A percentile compares a stretch with the other conserved stretches of the same genome.
Conservation (phyloP, 2,888 invertebrate species). For the Tetheella fluctuosa region DNA sequence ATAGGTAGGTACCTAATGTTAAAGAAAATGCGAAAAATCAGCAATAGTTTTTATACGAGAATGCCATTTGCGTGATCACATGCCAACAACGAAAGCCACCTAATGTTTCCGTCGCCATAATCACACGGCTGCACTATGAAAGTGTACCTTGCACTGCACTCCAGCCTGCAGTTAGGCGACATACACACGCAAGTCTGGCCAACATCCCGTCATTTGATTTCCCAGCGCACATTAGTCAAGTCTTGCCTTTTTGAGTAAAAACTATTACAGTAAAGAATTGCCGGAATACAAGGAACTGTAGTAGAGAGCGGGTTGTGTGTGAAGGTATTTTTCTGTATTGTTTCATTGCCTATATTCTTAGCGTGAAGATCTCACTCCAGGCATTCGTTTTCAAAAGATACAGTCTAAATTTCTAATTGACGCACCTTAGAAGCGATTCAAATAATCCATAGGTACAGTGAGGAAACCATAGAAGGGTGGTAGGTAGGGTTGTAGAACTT, state of each 20-base stretch:
- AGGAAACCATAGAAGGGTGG: too few relatives aligned
- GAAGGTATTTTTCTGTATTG: not conserved
- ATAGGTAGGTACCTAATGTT: too few relatives aligned
- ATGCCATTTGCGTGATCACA: slow-evolving; percentile 48
- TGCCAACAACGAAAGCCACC: slow-evolving; percentile 49
- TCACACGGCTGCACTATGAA: slow-evolving; percentile 47
- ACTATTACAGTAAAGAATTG: slow-evolving; percentile 43
- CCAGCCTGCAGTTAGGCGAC: slow-evolving; percentile 26
- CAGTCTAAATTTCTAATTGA: too few relatives aligned
- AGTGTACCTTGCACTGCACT: slow-evolving; percentile 40
- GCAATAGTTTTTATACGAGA: slow-evolving; percentile 32
- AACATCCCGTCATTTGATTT: slow-evolving; percentile 50
- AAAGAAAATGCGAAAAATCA: not conserved
- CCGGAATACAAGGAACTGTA: slow-evolving; percentile 36
- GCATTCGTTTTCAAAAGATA: too few relatives aligned
- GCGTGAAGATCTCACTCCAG: not conserved
- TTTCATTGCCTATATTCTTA: not conserved
- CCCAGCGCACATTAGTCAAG: slow-evolving; percentile 42
- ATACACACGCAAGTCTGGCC: slow-evolving; percentile 39
- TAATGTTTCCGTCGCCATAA: slow-evolving; percentile 49
- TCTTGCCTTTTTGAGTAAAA: slow-evolving; percentile 49
- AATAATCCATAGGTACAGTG: too few relatives aligned
- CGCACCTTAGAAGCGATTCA: too few relatives aligned
- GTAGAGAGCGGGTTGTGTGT: slow-evolving; percentile 37
- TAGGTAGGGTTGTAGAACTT: too few relatives aligned